Evolutionary conservation across 2,888 invertebrate species (phyloP).

Genomic region (Sinhomidia bicolor): DNA sequence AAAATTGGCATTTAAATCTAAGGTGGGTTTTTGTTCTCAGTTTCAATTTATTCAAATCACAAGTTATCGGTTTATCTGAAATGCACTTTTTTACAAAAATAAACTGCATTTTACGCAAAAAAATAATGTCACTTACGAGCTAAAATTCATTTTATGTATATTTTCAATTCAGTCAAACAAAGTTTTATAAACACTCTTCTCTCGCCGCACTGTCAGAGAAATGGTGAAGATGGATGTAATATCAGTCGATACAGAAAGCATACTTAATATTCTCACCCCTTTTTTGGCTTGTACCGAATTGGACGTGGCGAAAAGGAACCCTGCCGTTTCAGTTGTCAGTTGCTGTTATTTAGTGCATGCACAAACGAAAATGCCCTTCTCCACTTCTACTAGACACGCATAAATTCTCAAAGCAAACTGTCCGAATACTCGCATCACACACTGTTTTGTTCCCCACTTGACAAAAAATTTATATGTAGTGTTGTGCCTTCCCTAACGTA

Average conservation of each 20-base stretch:
- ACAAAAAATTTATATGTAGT: slow-evolving; percentile 16
- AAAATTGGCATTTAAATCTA: too few relatives aligned
- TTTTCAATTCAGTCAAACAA: too few relatives aligned
- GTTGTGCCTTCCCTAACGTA: neutral
- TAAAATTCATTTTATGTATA: neutral
- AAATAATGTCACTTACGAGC: neutral
- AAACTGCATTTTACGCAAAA: neutral
- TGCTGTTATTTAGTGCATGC: slow-evolving; percentile 20
- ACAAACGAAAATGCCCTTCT: neutral
- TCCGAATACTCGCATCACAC: neutral
- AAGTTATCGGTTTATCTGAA: too few relatives aligned
- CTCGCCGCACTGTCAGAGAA: too few relatives aligned
- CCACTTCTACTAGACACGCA: neutral
- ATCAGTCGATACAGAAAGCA: neutral
- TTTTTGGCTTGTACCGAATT: too few relatives aligned
- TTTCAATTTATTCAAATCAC: too few relatives aligned
- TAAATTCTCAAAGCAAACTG: neutral
- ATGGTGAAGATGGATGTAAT: neutral
- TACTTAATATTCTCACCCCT: too few relatives aligned
- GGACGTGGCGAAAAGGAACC: slow-evolving; percentile 18
- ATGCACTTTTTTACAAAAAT: too few relatives aligned
- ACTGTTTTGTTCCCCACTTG: slow-evolving; percentile 19
- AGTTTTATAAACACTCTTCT: too few relatives aligned
- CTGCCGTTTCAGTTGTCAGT: slow-evolving; percentile 31
- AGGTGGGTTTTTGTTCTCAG: too few relatives aligned